phyloP scores from a whole-genome alignment of 2,888 invertebrate species.

The Pseudoips prasinana region DNA sequence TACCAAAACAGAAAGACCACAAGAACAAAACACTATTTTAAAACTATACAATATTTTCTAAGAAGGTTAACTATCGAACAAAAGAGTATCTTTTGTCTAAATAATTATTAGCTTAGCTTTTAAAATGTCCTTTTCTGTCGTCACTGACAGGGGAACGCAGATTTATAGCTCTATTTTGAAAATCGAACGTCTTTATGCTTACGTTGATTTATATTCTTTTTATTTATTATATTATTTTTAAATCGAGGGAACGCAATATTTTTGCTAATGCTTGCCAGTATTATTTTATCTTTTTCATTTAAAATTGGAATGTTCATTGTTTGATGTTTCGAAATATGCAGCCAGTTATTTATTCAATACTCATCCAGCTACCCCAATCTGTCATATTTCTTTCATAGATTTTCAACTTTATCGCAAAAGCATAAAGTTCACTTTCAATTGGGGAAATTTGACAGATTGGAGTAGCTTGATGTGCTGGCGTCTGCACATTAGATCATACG shows the following conservation, averaged over 20 bases:
- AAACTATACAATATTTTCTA: constrained; percentile 44
- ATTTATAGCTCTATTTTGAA: constrained; percentile 39
- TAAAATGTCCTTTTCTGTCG: constrained; percentile 38
- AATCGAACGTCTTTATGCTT: constrained; percentile 30
- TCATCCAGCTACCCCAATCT: no score
- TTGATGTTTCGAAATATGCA: no score
- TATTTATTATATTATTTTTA: constrained; percentile 10
- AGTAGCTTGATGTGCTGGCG: no score
- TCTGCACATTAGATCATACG: no score
- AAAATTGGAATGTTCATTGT: constrained; percentile 1
- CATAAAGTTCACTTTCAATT: no score
- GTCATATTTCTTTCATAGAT: no score
- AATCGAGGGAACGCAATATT: constrained; percentile 19
- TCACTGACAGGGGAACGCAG: constrained; percentile 24
- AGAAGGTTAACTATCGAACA: constrained; percentile 42
- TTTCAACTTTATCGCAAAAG: no score
- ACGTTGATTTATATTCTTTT: constrained; percentile 31
- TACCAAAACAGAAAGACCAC: constrained; percentile 65
- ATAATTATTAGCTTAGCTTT: constrained; percentile 53
- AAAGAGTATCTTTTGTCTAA: constrained; percentile 35
- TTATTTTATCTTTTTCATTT: constrained; percentile 1
- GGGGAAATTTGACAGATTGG: no score
- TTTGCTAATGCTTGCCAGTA: constrained; percentile 6
- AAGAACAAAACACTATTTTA: constrained; percentile 44
- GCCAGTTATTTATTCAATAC: no score